phyloP scores from a whole-genome alignment of 2,113 vertebrate species.

The Trogon melanurus region DNA sequence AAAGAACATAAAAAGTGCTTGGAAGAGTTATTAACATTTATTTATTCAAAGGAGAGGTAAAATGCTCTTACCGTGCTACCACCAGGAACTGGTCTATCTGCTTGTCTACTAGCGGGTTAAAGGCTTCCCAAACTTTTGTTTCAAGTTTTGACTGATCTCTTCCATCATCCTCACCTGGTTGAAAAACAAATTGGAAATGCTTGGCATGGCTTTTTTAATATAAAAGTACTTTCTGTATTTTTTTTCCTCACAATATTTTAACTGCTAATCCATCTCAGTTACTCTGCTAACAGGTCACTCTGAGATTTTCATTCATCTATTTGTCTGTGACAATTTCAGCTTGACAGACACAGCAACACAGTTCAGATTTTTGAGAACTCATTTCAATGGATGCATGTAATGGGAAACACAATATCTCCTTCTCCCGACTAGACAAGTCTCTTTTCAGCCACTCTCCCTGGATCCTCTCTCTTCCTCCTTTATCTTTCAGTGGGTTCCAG shows the following conservation, averaged over 20 bases:
- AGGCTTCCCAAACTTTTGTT: constrained; percentile 94
- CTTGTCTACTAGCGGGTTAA: constrained; percentile 90
- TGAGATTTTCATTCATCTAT: neutral
- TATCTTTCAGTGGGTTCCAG: neutral
- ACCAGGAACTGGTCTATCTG: constrained; percentile 98
- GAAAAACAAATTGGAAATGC: neutral
- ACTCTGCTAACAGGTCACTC: neutral
- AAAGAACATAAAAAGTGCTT: neutral
- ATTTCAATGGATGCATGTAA: neutral
- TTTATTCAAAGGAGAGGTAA: neutral
- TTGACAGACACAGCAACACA: neutral
- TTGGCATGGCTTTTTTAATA: neutral
- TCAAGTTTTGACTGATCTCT: constrained; percentile 92
- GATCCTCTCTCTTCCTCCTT: neutral
- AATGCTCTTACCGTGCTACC: constrained; percentile 90
- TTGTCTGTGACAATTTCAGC: neutral
- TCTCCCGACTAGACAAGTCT: neutral
- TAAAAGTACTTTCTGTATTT: neutral
- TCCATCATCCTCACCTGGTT: constrained; percentile 87
- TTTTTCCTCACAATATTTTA: neutral
- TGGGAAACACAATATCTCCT: neutral
- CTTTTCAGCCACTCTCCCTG: neutral
- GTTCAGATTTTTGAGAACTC: neutral
- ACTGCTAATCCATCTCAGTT: neutral
- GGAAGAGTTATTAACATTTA: neutral